Evolutionary conservation across 2,113 vertebrate species (phyloP), one percentile per base, ranked within the genome.

Genomic region (Caloenas nicobarica): DNA sequence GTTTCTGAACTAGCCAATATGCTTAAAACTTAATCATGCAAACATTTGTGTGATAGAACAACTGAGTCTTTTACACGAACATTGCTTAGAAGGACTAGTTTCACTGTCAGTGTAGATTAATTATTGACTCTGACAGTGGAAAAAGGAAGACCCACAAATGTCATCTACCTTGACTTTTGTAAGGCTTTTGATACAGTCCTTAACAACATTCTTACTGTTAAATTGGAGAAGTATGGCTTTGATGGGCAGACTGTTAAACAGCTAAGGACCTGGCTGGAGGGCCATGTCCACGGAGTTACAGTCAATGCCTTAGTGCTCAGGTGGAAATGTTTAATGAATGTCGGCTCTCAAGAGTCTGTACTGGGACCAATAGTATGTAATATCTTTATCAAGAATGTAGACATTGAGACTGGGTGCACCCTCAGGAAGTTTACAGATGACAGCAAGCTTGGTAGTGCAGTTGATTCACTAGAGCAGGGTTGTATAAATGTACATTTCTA

Each of bases 111-210:
- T 28, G 9, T 81, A 72, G 33, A 15, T 76, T 81, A 65, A 76
- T 86, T 73, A 50, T n/a, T 2, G 3, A 29, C 7, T 51, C 25
- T 2, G 1, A 23, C 33, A 60, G 10, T 21, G 13, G 11, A 40
- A 69, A 82, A 42, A 3, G 9, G 11, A 77, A 46, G 16, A 57
- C 7, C 3, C 66, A n/a, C 0, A 2, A 3, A 3, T 33, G 8
- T 31, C 4, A 36, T 50, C 16, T 68, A 33, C 33, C 3, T 51
- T 4, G 8, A 31, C 9, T 38, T 81, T 36, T 22, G 1, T n/a
- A 57, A 40, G 18, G 16, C 7, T 8, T 53, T 70, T 71, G 25
- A 40, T 60, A 33, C 3, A 15, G 2, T 13, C 6, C 11, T 5
- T 2, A 4, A n/a, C 10, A 70, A 56, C 1, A 56, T 56, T 76